phyloP scores from a whole-genome alignment of 1,140 invertebrate genomes.

The Lamellibrachia luymesi region DNA sequence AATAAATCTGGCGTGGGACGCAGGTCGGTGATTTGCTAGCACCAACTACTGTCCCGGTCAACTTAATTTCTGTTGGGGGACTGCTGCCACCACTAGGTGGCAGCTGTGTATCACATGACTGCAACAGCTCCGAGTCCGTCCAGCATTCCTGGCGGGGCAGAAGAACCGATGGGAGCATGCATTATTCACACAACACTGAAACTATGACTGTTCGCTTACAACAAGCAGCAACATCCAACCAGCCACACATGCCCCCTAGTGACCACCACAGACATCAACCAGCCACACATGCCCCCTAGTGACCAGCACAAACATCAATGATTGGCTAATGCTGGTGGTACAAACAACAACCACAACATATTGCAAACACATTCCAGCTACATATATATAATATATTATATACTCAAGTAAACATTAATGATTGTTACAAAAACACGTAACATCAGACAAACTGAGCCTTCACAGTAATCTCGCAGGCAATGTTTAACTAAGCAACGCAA shows the following conservation, averaged over 20 bases:
- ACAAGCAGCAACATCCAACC: neutral
- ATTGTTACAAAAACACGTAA: neutral
- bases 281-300: neutral
- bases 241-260: neutral
- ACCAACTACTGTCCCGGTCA: neutral
- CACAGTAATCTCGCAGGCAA: neutral
- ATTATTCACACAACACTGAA: neutral
- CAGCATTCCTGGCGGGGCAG: constrained; percentile 2
- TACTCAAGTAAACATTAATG: neutral
- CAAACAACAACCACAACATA: neutral
- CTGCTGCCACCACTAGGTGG: constrained; percentile 2
- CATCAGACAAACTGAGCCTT: neutral
- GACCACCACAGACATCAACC: neutral
- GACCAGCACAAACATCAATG: neutral
- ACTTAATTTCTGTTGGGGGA: neutral
- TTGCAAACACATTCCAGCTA: neutral
- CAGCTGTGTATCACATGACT: neutral
- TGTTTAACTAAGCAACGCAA: neutral
- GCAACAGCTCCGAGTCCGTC: neutral
- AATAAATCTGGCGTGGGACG: neutral
- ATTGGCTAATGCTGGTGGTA: neutral
- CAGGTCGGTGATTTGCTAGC: neutral
- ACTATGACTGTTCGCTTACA: neutral
- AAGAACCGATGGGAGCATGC: neutral
- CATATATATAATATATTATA: neutral